These are phyloP conservation scores for Alethe diademata DNA, from an alignment of 2,113 vertebrate species.

Conservation along the genomic window DNA sequence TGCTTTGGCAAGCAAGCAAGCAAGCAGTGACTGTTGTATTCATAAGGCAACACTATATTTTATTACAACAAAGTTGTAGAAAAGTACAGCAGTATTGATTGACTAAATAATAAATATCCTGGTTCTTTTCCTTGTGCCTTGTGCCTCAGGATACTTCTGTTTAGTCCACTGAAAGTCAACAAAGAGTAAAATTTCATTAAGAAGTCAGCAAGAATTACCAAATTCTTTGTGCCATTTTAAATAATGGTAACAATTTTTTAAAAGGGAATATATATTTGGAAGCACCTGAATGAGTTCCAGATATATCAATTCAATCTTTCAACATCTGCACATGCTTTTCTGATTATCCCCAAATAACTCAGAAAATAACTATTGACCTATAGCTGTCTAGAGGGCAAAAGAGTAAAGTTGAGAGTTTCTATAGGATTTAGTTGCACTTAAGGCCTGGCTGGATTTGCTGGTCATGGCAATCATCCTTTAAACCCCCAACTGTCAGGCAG, in stretches of 20 bases:
- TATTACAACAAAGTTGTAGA: background rate
- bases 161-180: background rate
- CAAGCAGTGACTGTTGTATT: background rate
- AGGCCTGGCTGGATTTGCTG: conserved; percentile 69
- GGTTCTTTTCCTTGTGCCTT: background rate
- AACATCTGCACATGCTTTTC: conserved; percentile 62
- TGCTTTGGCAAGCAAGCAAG: background rate
- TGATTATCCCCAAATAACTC: conserved; percentile 65
- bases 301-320: conserved; percentile 38
- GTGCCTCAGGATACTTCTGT: background rate
- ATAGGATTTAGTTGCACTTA: conserved; percentile 73
- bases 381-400: conserved; percentile 55
- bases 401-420: conserved; percentile 75
- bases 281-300: background rate
- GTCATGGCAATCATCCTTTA: conserved; percentile 61
- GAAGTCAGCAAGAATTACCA: conserved; percentile 22
- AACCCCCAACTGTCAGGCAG: conserved; percentile 66
- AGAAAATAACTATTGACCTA: conserved; percentile 66
- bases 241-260: background rate
- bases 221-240: background rate
- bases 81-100: background rate
- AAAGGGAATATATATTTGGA: background rate
- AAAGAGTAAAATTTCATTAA: background rate
- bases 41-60: conserved; percentile 4
- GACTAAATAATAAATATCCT: background rate